Base-by-base conservation (phyloP, 92 coral and sea anemone genomes). In the Epizoanthus scotinus region DNA sequence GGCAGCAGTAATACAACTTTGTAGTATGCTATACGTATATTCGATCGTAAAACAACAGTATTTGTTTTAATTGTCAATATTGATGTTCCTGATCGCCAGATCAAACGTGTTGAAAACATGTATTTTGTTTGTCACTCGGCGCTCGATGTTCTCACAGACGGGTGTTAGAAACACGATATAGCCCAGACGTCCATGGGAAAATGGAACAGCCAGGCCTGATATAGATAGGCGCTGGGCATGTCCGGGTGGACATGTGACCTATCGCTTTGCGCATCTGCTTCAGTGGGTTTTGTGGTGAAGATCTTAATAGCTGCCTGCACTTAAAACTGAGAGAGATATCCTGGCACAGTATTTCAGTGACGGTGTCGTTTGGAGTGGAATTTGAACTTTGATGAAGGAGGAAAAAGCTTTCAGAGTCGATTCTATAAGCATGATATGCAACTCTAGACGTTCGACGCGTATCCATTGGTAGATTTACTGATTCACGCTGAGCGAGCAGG, bases 91-190 rank as follows among this genome's bases (percentile, higher is more conserved):
- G 27, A 22, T 26, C 36, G 20, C 20, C 24, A 53, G 34, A 1
- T 17, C 14, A 19, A 40, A 74, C 12, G 31, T 74, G 81, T 59
- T 59, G 68, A 75, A 40, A 58, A 66, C 42, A 7, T 25, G 20
- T 24, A 29, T 54, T 57, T 58, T 75, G 67, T 75, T 75, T 58
- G 63, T 75, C 67, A 75, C 61, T 75, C 81, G 9, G 19, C 65
- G 13, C 47, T 24, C 60, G 34, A 36, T 20, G 17, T 15, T 53
- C 73, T n/a, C 25, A 12, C 59, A 55, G 65, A n/a, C 42, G 18
- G 52, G 60, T 59, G 53, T 20, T 17, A 28, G 81, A 59, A 75
- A 75, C 8, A 29, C 24, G 57, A 75, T 22, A 75, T 47, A 17
- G n/a, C 15, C 8, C 22, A 57, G 67, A 3, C 29, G 21, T 28